Evolutionary conservation across 2,888 invertebrate genomes (phyloP), one percentile per base, ranked within the genome.

Genomic region (Barypeithes pellucidus): DNA sequence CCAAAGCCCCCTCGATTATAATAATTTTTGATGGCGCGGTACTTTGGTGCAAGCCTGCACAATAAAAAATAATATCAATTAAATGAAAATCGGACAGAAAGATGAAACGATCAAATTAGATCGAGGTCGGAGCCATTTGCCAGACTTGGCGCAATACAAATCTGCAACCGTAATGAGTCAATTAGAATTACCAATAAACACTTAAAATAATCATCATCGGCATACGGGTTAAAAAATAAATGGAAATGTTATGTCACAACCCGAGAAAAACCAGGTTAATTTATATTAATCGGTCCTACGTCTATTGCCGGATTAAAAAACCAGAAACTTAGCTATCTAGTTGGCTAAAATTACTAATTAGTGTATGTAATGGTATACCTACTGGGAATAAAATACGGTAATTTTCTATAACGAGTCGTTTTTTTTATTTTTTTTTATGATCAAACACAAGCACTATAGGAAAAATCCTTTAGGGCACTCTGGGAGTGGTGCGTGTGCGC

Each of bases 191-290:
- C 18, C 14, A 57, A 33, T 57, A 57, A 57, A 18, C 33, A 57
- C 54, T 57, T 57, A 57, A 57, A 52, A 18, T 33, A 33, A 57
- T 57, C 54, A 61, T 61, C 60, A 60, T 60, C 60, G 24, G 22
- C 41, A 61, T 61, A 61, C 61, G 61, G 61, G 61, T 45, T 9
- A 43, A 61, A 61, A 57, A 33, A 33, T 54, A 54, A 54, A 54
- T 57, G 33, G 24, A 33, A 57, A 57, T 9, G 16, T 61, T 61
- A 61, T 61, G 61, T 61, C 61, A 61, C 43, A 61, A 43, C 61
- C 29, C 11, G 22, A 61, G 61, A 61, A 61, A 61, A 61, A 61
- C 39, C 61, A 43, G 61, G 61, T 61, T 61, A 61, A 61, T 57
- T 57, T 57, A 11, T 14, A 22, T 29, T 52, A 57, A 57, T 57